Base-by-base conservation (phyloP, 2,888 invertebrate species). In the Caenorhabditis drosophilae region DNA sequence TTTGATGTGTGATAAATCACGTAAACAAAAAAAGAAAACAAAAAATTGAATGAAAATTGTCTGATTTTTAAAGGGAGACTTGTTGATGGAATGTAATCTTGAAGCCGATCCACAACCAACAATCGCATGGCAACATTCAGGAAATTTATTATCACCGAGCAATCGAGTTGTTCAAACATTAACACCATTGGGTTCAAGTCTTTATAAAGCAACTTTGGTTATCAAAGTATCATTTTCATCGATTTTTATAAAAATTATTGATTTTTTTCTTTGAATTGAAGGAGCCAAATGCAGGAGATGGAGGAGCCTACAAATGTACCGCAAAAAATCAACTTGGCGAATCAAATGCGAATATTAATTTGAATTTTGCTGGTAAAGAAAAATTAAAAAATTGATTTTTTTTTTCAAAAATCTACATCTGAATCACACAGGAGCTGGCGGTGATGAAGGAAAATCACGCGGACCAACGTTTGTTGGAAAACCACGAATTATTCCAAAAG, bases 341-440 rank as follows among this genome's bases (percentile, higher is more conserved):
- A 89, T 95, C 95, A 88, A 98, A 98, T 88, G 98, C 98, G 83
- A 98, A 97, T 87, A 97, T 98, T 88, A 93, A 96, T 85, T 91
- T 98, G 84, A 98, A 98, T 87, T 94, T 97, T 89, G 93, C 94
- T 91, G 94, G 94, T 72, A 23, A 9, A 20, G n/a, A 11, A 15
- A 40, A 40, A 20, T 6, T 7, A 40, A 9, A 15, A 40, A 11
- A 20, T 15, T 40, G 16, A 18, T 40, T 9, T 11, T 35, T 35
- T 11, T 12, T 11, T 11, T 15, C 15, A 15, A 35, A 35, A 35
- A 35, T 12, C 11, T 12, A 35, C 11, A 35, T 15, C 15, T 35
- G 11, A 15, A 16, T 40, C 9, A 9, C 20, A 2, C 16, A 23
- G 91, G 91, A 79, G 78, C 77, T 42, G 91, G 90, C 79, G 91